Evolutionary conservation across 2,113 vertebrate species (phyloP), one percentile per base, ranked within the genome.

Genomic region (Sinocyclocheilus anshuiensis): DNA sequence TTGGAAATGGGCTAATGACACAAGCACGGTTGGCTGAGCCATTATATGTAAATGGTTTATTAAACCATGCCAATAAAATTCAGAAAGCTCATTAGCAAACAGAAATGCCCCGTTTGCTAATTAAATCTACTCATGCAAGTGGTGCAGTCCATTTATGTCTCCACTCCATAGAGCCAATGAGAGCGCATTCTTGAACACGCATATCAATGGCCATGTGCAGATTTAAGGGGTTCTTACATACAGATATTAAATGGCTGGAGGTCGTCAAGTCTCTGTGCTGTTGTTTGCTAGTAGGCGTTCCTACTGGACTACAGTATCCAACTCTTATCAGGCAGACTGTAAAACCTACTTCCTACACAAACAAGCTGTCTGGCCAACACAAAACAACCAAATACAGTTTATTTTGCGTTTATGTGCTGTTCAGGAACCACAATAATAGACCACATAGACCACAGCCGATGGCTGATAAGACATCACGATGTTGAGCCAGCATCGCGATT

Each of bases 51-150:
- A 36, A 71, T 82, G 16, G 39, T 42, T 74, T 59, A 59, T 50
- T 75, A 75, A 75, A 84, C 22, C 7, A 74, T 83, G 3, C 16
- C 6, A 83, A 48, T 33, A 33, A n/a, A 83, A 36, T 71, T 71
- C 26, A 29, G 42, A 33, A 55, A 71, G 18, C 16, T 48, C 69
- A 84, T 84, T 84, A 84, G 81, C 26, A 74, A 57, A 84, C 22
- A 84, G 15, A 22, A 83, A 72, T 11, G 50, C 20, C 13, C 50
- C 2, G 3, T 57, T 83, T 6, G 53, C 29, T 24, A 84, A 84
- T 84, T 75, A 42, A 80, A 80, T 61, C 22, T 36, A 39, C 53
- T 63, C 77, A 42, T 39, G 55, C 33, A 77, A 71, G 22, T 74
- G 22, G 59, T 26, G 61, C 59, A 77, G 75, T 77, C 48, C 36